phyloP scores from a whole-genome alignment of 2,888 invertebrate genomes.

The Andrena minutula region DNA sequence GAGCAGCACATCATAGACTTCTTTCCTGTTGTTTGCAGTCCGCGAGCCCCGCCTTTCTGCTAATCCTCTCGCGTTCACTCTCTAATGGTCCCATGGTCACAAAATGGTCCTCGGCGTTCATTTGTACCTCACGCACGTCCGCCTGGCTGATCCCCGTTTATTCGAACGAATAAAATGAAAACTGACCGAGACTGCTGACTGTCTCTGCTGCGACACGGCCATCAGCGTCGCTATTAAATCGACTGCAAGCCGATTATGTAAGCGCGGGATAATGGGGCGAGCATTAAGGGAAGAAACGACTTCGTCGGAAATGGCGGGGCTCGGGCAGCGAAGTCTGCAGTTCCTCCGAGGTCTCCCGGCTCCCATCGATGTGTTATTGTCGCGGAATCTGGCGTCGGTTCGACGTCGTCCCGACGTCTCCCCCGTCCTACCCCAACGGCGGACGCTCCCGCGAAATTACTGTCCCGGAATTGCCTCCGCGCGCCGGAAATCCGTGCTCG shows the following conservation, averaged over 20 bases:
- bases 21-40: not conserved
- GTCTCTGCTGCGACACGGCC: not conserved
- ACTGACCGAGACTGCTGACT: not conserved
- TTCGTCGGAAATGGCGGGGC: conserved; percentile 29
- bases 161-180: not conserved
- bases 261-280: conserved; percentile 26
- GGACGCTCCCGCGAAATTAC: conserved; percentile 52
- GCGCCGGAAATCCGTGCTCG: conserved; percentile 63
- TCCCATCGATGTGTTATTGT: conserved; percentile 53
- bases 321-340: conserved; percentile 18
- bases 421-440: not conserved
- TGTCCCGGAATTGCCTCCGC: conserved; percentile 56
- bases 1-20: not conserved
- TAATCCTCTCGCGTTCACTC: not conserved
- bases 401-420: conserved; percentile 26
- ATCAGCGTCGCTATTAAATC: conserved; percentile 31
- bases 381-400: conserved; percentile 44
- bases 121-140: not conserved
- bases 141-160: too few relatives aligned
- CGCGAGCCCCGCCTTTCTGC: not conserved
- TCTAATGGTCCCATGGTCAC: not conserved
- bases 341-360: conserved; percentile 20
- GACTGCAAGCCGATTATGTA: conserved; percentile 23
- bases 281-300: conserved; percentile 28
- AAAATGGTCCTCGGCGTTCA: too few relatives aligned